These are phyloP conservation scores for Iguana delicatissima DNA, from an alignment of 2,797 vertebrate genomes.

Conservation along the genomic window DNA sequence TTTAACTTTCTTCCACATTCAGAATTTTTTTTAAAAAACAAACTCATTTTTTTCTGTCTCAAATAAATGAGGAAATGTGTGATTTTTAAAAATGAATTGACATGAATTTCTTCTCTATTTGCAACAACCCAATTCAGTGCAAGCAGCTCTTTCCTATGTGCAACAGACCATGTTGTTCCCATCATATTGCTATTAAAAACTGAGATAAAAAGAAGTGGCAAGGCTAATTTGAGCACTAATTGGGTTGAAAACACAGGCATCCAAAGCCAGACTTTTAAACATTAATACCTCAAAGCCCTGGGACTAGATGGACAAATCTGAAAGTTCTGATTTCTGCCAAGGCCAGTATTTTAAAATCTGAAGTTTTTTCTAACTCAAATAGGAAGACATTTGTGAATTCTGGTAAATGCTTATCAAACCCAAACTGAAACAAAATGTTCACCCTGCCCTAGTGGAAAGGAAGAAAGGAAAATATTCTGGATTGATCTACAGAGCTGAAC, in stretches of 20 bases:
- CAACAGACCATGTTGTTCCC: background rate
- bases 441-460: background rate
- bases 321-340: background rate
- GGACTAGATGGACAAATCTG: background rate
- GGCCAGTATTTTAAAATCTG: background rate
- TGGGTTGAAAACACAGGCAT: background rate
- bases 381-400: background rate
- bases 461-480: background rate
- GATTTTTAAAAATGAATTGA: background rate
- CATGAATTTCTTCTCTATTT: background rate
- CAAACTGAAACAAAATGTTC: background rate
- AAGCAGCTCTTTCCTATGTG: too few relatives aligned
- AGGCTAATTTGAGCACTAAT: background rate
- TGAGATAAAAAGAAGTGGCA: background rate
- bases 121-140: background rate
- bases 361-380: background rate
- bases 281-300: background rate
- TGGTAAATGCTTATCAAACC: background rate
- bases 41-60: background rate
- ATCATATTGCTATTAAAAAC: too few relatives aligned
- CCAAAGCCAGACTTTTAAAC: background rate
- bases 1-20: background rate
- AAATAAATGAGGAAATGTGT: background rate
- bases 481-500: background rate
- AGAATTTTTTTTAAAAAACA: background rate